These are phyloP conservation scores for Psittacula echo DNA, from an alignment of 2,797 vertebrate genomes.

Conservation along the genomic window DNA sequence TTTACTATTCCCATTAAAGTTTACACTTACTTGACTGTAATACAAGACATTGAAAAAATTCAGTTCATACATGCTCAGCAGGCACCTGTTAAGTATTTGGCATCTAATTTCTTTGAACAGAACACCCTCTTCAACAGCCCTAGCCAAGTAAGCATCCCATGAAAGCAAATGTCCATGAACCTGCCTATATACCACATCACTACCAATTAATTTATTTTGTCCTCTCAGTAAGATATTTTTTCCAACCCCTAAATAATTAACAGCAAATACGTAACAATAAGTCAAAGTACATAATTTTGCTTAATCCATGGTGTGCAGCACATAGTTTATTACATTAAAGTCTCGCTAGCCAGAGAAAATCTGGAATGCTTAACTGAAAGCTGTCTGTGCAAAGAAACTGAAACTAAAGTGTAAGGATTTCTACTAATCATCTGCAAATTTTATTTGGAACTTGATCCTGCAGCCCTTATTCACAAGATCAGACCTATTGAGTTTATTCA, in stretches of 20 bases:
- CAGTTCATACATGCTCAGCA: not conserved
- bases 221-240: not conserved
- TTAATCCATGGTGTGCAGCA: not conserved
- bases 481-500: constrained; percentile 72
- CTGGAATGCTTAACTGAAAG: not conserved
- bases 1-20: not conserved
- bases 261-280: not conserved
- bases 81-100: not conserved
- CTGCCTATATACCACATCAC: rapidly evolving
- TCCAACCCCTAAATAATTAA: not conserved
- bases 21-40: not conserved
- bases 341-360: not conserved
- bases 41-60: not conserved
- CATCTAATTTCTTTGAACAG: not conserved
- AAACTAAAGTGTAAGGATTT: constrained; percentile 48
- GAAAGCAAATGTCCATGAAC: not conserved
- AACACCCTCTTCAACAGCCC: not conserved
- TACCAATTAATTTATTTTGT: not conserved
- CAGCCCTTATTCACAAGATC: constrained; percentile 65
- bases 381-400: constrained; percentile 38
- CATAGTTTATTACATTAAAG: not conserved
- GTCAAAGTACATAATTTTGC: not conserved
- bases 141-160: not conserved
- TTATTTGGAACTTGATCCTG: constrained; percentile 68
- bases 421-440: constrained; percentile 60